A percentile compares a stretch with the other conserved stretches of the same genome.
These are phyloP conservation scores for Trichogramma evanescens DNA, from an alignment of 2,888 invertebrate species.

Conservation along the genomic window DNA sequence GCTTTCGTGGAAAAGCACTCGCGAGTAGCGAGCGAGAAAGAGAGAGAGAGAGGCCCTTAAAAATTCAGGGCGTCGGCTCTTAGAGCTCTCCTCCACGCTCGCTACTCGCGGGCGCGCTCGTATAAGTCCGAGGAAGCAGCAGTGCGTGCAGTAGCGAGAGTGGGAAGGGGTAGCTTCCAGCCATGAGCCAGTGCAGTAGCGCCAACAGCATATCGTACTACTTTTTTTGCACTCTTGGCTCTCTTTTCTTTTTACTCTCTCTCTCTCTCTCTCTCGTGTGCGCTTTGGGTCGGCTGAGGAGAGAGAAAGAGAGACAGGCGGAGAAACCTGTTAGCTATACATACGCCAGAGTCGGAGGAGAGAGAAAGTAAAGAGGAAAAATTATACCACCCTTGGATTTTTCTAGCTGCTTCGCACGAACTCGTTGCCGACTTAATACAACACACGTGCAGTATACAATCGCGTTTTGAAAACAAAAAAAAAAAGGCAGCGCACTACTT, in stretches of 20 bases:
- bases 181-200: too few species aligned
- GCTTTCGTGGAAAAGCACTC: constrained; percentile 13
- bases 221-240: neutral
- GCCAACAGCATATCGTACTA: neutral
- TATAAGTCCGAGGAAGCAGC: neutral
- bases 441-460: too few species aligned
- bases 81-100: constrained; percentile 4
- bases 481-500: too few species aligned
- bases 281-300: neutral
- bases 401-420: too few species aligned
- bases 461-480: too few species aligned
- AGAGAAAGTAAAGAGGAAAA: neutral
- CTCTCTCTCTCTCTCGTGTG: neutral
- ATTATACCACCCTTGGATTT: constrained; percentile 4
- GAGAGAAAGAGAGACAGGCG: too few species aligned
- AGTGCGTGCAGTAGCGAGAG: too few species aligned
- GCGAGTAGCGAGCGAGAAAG: neutral
- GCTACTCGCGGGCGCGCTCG: neutral
- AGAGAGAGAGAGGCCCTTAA: constrained; percentile 8
- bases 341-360: neutral
- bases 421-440: too few species aligned
- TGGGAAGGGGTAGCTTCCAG: too few species aligned
- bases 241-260: neutral
- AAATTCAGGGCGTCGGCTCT: constrained; percentile 19
- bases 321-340: too few species aligned